Conservation (phyloP, 2,888 invertebrate genomes). For the Arge pagana region DNA sequence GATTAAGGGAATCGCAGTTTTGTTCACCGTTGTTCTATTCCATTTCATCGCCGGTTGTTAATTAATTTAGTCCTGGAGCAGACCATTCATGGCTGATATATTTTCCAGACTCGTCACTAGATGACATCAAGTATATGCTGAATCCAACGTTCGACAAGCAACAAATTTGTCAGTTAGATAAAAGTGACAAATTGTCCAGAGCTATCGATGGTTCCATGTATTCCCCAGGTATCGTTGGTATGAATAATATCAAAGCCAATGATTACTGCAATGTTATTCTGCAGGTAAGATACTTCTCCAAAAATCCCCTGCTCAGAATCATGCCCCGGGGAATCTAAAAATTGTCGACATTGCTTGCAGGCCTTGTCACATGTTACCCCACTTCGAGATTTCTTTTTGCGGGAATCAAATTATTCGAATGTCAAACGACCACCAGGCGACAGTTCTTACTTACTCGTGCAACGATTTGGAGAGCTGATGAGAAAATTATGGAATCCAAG, state of each 20-base stretch:
- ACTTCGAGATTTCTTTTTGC: constrained; percentile 90
- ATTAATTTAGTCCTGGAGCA: no score
- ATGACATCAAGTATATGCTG: constrained; percentile 97
- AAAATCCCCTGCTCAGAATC: background rate
- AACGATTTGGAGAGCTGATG: constrained; percentile 92
- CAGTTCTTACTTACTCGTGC: constrained; percentile 87
- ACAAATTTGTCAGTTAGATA: constrained; percentile 83
- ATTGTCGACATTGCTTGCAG: constrained; percentile 60
- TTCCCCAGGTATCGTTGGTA: constrained; percentile 94
- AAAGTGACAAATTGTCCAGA: constrained; percentile 81
- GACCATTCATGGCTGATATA: no score
- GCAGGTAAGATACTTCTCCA: constrained; percentile 69
- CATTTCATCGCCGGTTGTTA: no score
- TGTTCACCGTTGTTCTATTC: no score
- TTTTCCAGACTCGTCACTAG: constrained; percentile 86
- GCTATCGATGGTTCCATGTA: constrained; percentile 97
- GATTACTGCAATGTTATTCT: constrained; percentile 99
- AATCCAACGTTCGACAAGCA: constrained; percentile 92
- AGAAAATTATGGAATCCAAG: constrained; percentile 98
- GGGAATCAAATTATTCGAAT: constrained; percentile 89
- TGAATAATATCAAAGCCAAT: constrained; percentile 99
- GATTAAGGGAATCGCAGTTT: no score
- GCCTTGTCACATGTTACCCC: constrained; percentile 95
- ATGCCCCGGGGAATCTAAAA: background rate
- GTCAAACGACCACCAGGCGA: constrained; percentile 95